Base-by-base conservation (phyloP, 2,888 invertebrate genomes). In the Exephanes ischioxanthus region DNA sequence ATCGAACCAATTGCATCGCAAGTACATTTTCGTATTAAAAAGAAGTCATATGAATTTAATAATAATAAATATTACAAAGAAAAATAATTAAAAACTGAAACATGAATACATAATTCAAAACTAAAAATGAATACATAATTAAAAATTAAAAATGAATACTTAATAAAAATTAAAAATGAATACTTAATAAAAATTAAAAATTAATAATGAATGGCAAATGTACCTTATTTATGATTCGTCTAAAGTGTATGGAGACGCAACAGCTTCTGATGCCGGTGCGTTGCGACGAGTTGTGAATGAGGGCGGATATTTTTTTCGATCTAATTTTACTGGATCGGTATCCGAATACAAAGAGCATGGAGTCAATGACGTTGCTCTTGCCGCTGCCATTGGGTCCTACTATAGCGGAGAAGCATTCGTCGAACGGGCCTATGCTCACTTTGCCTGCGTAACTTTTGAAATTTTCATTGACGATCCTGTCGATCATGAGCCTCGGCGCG, bases 381-480 rank as follows among this genome's bases (percentile, higher is more conserved):
- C 99, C 99, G 94, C 99, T 99, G 33, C 99, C 99, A 94, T 99
- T 99, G 0, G 99, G 99, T 0, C 99, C 99, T 88, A 99, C 97
- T 79, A 99, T 99, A 0, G 99, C 96, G 6, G 99, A 98, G 92
- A 99, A 99, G 93, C 98, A 98, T 97, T 99, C 98, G 94, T 99
- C 98, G 94, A 99, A 99, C 0, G 99, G 99, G 0, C 99, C 99
- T 75, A 99, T 95, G 2, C 95, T 94, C 90, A 97, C 96, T 55
- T 95, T 95, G 0, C 98, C 97, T 45, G 98, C 98, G 91, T 99
- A 99, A 92, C 99, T 99, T 94, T 99, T 99, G 93, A 99, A 99
- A 94, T 99, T 98, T 73, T 96, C 96, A 93, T 98, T 99, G 0
- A 97, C 97, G 89, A 99, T 99, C 89, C 97, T 96, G 1, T 97